Evolutionary conservation across 2,888 invertebrate species (phyloP), one percentile per base, ranked within the genome.

Genomic region (Apodemia zela): DNA sequence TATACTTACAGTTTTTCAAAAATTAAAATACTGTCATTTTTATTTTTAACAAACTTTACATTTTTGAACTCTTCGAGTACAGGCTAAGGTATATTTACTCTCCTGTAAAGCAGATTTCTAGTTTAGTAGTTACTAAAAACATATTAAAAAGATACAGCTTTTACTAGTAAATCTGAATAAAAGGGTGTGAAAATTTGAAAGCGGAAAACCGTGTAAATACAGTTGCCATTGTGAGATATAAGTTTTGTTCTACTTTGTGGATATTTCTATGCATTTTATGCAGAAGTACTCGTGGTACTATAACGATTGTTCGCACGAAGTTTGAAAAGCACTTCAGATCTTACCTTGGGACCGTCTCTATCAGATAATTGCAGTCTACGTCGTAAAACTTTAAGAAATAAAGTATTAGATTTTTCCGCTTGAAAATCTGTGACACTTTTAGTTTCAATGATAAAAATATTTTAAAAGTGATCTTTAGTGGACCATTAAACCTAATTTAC

Each of bases 341-440:
- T 54, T 54, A 54, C 54, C 54, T 54, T 54, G 54, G 25, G 15
- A 54, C 59, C 59, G 59, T 38, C 59, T 59, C 59, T 59, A 59
- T 59, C 59, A 59, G 59, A 59, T 59, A 59, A 59, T 59, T 59
- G 38, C 59, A 38, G 35, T 35, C 59, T 38, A 59, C 38, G 59
- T 59, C 38, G 59, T 59, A 18, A 59, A 59, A 57, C 57, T 57
- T 57, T 29, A 25, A 57, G 57, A 29, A 54, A 21, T 54, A 54
- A 57, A 29, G 25, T 57, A 25, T 57, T 25, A n/a, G 29, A 57
- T 57, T 57, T 57, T 57, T 57, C 57, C 15, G n/a, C 57, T 57
- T 57, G n/a, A 57, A 57, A 57, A 29, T 25, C 57, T 57, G 21
- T 29, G 57, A 29, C 57, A 29, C 57, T 57, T 57, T 29, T 25